Percentiles rank a stretch among this genome's conserved stretches.
These are phyloP conservation scores for Spilarctia lutea DNA, from an alignment of 2,888 invertebrate species.

Conservation along the genomic window DNA sequence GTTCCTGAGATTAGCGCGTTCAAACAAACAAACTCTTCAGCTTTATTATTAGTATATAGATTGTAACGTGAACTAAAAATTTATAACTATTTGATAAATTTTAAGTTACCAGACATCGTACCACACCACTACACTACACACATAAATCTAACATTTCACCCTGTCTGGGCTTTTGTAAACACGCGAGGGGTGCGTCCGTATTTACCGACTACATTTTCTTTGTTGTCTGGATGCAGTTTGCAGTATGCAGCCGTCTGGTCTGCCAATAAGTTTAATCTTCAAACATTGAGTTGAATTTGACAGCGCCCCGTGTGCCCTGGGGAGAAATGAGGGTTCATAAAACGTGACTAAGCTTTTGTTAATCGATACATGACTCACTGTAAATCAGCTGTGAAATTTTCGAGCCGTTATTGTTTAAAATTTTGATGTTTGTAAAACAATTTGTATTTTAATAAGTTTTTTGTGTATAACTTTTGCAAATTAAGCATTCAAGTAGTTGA, in stretches of 20 bases:
- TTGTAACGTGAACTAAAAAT: no score
- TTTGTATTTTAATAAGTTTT: neutral
- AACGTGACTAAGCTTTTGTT: neutral
- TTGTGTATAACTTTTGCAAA: neutral
- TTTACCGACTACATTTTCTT: conserved; percentile 37
- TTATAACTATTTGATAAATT: no score
- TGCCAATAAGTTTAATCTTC: conserved; percentile 2
- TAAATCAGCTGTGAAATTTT: neutral
- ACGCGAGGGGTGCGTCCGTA: neutral
- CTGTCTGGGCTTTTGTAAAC: neutral
- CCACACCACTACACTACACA: neutral
- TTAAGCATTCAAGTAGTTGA: neutral
- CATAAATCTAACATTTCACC: neutral
- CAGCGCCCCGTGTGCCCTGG: neutral
- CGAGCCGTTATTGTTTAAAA: neutral
- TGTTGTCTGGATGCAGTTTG: conserved; percentile 51
- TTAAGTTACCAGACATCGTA: neutral
- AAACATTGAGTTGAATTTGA: neutral
- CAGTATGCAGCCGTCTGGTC: conserved; percentile 4
- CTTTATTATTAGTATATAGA: no score
- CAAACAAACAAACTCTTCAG: no score
- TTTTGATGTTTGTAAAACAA: neutral
- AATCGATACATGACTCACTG: neutral
- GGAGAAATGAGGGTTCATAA: neutral
- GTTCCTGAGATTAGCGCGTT: no score